Evolutionary conservation across 2,113 vertebrate genomes (phyloP), one percentile per base, ranked within the genome.

Genomic region (Patagioenas fasciata): DNA sequence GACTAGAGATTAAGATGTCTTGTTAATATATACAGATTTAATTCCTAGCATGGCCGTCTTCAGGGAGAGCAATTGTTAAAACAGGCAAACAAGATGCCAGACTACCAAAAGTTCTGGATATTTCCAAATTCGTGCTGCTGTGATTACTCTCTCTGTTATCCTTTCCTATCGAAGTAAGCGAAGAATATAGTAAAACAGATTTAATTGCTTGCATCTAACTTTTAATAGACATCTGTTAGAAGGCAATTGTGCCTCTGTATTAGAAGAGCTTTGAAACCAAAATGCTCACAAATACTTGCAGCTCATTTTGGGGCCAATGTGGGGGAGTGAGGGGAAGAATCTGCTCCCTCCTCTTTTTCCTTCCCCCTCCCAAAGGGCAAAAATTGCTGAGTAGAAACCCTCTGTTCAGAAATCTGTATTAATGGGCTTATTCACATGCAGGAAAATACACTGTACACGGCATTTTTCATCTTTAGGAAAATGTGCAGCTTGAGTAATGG

Each of bases 391-490:
- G 83, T 42, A 75, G 89, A 93, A 96, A 82, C 91, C 48, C 75
- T 84, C 57, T 90, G 81, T 93, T 95, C 90, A 93, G 75, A 91
- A 91, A 88, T 86, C 75, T 91, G 1, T 94, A 88, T 95, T 95
- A 96, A 80, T 77, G 71, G 93, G 47, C 84, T 96, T 95, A 89
- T 95, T 96, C 84, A 85, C 54, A 90, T 83, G 82, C 89, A 83
- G 64, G 83, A 96, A 89, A 96, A 93, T 80, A 40, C 50, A 58
- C 70, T 74, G 86, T 92, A 60, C 66, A 0, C 89, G 91, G 71
- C 65, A 91, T 95, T 96, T 96, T 94, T 94, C 90, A 80, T 95
- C 83, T 89, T 90, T 80, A 90, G 70, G 75, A 93, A 91, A 94
- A 92, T 78, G 48, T 85, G 83, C 62, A 73, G 91, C 91, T 92